phyloP scores from a whole-genome alignment of 2,797 vertebrate species.

The Myripristis jacobus region DNA sequence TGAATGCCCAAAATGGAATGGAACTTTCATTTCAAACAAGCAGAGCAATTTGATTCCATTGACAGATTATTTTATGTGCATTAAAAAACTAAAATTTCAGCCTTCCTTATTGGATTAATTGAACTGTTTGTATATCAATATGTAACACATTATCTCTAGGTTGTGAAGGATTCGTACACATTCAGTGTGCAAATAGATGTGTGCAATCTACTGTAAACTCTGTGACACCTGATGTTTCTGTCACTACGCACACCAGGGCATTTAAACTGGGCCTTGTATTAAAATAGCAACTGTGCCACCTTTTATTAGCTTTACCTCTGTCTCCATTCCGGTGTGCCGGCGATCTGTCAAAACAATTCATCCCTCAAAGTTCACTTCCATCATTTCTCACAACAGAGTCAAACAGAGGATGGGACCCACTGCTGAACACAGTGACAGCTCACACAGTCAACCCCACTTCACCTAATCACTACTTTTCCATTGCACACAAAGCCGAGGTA shows the following conservation, averaged over 20 bases:
- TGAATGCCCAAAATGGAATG: no score
- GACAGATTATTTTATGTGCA: no score
- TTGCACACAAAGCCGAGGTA: not conserved
- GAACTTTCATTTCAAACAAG: no score
- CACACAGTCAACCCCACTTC: slow-evolving; percentile 2
- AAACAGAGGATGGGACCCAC: slow-evolving; percentile 20
- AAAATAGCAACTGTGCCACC: slow-evolving; percentile 34
- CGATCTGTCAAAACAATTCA: slow-evolving; percentile 42
- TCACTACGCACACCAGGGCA: not conserved
- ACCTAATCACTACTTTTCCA: slow-evolving; percentile 10
- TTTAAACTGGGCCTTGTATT: not conserved
- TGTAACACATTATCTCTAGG: no score
- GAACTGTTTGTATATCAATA: no score
- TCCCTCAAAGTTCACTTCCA: slow-evolving; percentile 36
- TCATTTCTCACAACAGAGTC: slow-evolving; percentile 39
- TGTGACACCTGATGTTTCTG: not conserved
- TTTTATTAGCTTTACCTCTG: slow-evolving; percentile 29
- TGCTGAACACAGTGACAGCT: slow-evolving; percentile 20
- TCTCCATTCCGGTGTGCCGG: slow-evolving; percentile 1
- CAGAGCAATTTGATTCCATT: no score
- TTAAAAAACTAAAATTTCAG: no score
- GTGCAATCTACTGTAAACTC: not conserved
- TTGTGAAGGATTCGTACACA: no score
- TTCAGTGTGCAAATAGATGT: no score
- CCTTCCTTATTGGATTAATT: no score